Conservation (phyloP, 2,888 invertebrate species). For the Caenorhabditis sinica region DNA sequence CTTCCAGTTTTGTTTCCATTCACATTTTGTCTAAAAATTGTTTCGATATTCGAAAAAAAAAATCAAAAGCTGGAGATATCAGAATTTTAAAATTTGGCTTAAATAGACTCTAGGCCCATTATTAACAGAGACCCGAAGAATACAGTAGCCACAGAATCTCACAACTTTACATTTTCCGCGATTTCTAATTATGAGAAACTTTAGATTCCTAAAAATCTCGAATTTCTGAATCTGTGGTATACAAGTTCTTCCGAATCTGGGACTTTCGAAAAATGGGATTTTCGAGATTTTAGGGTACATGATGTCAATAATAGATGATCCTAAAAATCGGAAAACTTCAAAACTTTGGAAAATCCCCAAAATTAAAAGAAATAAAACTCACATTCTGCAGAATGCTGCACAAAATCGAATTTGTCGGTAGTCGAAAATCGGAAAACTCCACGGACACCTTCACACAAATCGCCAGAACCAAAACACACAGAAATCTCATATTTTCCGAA, state of each 20-base stretch:
- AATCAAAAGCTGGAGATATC: no score
- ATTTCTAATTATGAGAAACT: no score
- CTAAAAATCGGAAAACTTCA: neutral
- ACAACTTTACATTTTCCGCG: no score
- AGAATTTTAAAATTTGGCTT: neutral
- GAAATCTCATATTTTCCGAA: conserved; percentile 18
- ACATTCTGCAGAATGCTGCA: conserved; percentile 62
- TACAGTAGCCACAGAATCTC: no score
- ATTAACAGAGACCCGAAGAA: no score
- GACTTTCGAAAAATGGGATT: no score
- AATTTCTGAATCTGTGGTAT: no score
- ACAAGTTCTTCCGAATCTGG: no score
- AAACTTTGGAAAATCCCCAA: conserved; percentile 7
- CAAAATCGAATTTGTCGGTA: conserved; percentile 19
- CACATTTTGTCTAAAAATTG: conserved; percentile 55
- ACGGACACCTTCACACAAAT: neutral
- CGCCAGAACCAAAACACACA: conserved; percentile 15
- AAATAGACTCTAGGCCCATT: no score
- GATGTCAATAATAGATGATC: no score
- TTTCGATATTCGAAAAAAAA: no score
- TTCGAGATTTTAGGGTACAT: neutral
- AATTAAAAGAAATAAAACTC: conserved; percentile 2
- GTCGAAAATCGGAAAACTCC: conserved; percentile 52
- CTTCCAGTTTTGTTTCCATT: conserved; percentile 60
- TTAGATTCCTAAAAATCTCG: no score